Evolutionary conservation across 2,113 vertebrate genomes (phyloP), one percentile per base, ranked within the genome.

Genomic region (Saguinus imperator): DNA sequence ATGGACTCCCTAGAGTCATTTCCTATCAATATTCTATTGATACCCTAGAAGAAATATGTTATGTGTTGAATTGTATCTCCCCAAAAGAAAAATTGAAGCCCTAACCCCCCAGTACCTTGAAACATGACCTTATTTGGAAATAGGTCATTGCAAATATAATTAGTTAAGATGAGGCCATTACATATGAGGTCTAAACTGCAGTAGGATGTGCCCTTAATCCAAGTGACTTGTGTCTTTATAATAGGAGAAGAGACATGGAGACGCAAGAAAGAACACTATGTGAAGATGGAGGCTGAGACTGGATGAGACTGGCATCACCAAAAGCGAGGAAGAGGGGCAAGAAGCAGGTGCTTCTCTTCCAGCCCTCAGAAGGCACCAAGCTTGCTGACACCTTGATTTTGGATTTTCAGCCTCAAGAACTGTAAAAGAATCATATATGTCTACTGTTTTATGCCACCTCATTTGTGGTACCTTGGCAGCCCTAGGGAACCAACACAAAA

Each of bases 51-150:
- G 3, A 23, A 73, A 43, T 81, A 80, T 21, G 10, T 61, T 81
- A 66, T 16, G 18, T 20, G 43, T 50, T 64, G 48, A 91, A 85
- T 18, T 82, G 20, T 79, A 23, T 87, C 16, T 10, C 17, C 37
- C 4, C 8, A 83, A 84, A 66, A 45, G 21, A 64, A 64, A 81
- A 8, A 6, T 5, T 72, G 43, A 93, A 93, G 5, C 45, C 27
- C 8, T 70, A 90, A 48, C 18, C 11, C 35, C 27, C 27, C 11
- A 52, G 35, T 40, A 73, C 32, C 64, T 81, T 25, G 75, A 14
- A 95, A 76, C 43, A 37, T 70, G 43, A 80, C 17, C n/a, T 43
- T 82, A 57, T 64, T 87, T 95, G 52, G 75, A 92, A 97, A 89
- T 3, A 88, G 57, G 5, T 81, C 73, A 77, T 3, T 55, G 21